phyloP scores from a whole-genome alignment of 2,888 invertebrate genomes.

The Eueremaeus valkanovi region DNA sequence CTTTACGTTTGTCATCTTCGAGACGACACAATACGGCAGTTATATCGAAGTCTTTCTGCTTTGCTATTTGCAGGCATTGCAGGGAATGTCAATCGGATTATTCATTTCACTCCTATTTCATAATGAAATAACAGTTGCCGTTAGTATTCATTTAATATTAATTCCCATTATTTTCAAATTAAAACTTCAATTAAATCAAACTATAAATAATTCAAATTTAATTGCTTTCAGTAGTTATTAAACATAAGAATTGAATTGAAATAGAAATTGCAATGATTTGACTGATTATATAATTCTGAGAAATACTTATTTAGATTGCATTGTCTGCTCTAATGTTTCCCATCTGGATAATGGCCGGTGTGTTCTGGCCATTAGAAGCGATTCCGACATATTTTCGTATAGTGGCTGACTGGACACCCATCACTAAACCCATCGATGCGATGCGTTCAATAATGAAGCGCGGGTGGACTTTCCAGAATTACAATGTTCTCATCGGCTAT shows the following conservation, averaged over 20 bases:
- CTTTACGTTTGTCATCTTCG: slow-evolving; percentile 84
- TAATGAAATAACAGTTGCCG: slow-evolving; percentile 85
- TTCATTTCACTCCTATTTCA: slow-evolving; percentile 88
- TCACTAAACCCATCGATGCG: slow-evolving; percentile 23
- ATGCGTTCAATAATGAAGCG: slow-evolving; percentile 34
- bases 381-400: slow-evolving; percentile 17
- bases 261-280: no score
- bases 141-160: no score
- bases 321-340: slow-evolving; percentile 22
- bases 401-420: slow-evolving; percentile 26
- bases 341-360: slow-evolving; percentile 26
- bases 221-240: no score
- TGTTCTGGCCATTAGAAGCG: slow-evolving; percentile 36
- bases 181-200: not conserved
- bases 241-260: no score
- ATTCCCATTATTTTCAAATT: not conserved
- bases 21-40: slow-evolving; percentile 85
- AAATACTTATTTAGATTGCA: no score
- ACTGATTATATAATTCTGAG: no score
- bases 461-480: slow-evolving; percentile 23
- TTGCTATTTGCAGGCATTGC: slow-evolving; percentile 81
- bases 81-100: slow-evolving; percentile 94
- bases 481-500: not conserved
- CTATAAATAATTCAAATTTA: no score
- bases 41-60: slow-evolving; percentile 75